Evolutionary conservation across 2,888 invertebrate genomes (phyloP).

Genomic region (Andrena bicolor): DNA sequence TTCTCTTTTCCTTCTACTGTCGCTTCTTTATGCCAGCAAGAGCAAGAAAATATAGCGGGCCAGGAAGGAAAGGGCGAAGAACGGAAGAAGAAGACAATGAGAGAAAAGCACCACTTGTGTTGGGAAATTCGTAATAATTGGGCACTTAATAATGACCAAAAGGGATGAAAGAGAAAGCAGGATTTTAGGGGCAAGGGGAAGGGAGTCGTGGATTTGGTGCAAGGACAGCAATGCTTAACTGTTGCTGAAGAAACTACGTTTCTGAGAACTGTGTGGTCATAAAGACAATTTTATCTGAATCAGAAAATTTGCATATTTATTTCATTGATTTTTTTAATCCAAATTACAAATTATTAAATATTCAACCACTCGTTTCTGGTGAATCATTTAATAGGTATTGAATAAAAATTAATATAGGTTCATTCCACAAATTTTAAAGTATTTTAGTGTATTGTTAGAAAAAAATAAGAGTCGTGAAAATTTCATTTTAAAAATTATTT

Average conservation of each 20-base stretch:
- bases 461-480: not conserved
- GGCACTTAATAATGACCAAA: constrained; percentile 37
- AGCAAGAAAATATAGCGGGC: constrained; percentile 19
- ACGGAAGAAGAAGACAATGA: not conserved
- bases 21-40: constrained; percentile 1
- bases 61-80: not conserved
- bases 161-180: not conserved
- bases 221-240: not conserved
- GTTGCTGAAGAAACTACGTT: not conserved
- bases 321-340: no score
- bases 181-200: not conserved
- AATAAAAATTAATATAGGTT: not conserved
- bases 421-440: not conserved
- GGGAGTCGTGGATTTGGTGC: not conserved
- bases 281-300: not conserved
- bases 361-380: no score
- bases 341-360: no score
- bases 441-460: not conserved
- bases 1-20: constrained; percentile 38
- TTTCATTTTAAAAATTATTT: not conserved
- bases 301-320: no score
- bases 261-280: not conserved
- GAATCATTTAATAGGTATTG: no score
- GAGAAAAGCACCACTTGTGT: constrained; percentile 13
- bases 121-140: constrained; percentile 42